Evolutionary conservation across 1,140 invertebrate genomes (phyloP).

Genomic region (Antheraea pernyi): DNA sequence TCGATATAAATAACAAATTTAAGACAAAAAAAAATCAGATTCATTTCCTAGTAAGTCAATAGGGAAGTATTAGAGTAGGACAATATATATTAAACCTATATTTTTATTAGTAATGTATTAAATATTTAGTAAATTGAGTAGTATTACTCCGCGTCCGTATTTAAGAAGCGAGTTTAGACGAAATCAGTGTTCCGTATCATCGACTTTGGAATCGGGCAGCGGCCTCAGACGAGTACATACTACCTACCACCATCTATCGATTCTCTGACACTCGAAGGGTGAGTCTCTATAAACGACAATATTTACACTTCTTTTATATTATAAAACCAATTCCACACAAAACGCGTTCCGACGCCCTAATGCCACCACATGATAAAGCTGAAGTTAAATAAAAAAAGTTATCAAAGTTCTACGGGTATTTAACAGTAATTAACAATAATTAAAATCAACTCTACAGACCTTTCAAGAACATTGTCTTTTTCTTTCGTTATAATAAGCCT

Average conservation of each 20-base stretch:
- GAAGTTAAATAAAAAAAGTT: background rate
- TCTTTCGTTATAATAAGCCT: too few species aligned
- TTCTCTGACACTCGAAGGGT: conserved; percentile 5
- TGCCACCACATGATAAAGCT: background rate
- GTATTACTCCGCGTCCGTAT: conserved; percentile 18
- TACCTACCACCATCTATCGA: conserved; percentile 34
- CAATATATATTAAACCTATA: too few species aligned
- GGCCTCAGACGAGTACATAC: conserved; percentile 27
- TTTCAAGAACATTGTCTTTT: too few species aligned
- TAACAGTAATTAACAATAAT: too few species aligned
- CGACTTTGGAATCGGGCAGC: conserved; percentile 40
- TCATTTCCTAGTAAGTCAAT: too few species aligned
- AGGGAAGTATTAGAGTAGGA: too few species aligned
- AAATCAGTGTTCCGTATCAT: conserved; percentile 51
- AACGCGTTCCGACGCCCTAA: background rate
- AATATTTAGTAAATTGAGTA: conserved; percentile 5
- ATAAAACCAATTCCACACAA: background rate
- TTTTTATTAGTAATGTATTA: too few species aligned
- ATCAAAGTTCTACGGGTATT: too few species aligned
- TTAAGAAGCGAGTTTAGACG: conserved; percentile 21
- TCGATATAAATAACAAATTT: too few species aligned
- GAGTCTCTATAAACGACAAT: conserved; percentile 4
- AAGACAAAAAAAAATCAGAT: too few species aligned
- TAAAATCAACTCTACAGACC: too few species aligned
- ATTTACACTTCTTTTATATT: background rate